phyloP scores from a whole-genome alignment of 2,888 invertebrate species.

The Hyalella azteca region DNA sequence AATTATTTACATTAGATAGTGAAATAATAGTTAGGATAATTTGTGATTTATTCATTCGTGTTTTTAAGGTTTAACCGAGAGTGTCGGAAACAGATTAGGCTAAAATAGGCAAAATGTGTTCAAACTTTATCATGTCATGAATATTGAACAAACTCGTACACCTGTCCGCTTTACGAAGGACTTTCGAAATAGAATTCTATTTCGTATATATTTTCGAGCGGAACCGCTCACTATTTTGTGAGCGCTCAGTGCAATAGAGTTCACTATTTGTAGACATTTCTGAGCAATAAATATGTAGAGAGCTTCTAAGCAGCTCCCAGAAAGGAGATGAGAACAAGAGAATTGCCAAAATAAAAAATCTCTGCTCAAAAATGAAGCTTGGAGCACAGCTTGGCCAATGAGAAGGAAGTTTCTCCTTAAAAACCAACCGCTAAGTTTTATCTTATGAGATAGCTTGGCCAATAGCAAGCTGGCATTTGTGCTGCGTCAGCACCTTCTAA shows the following conservation, averaged over 20 bases:
- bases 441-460: slow-evolving; percentile 18
- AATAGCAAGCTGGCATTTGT: slow-evolving; percentile 4
- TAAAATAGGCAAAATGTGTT: no score
- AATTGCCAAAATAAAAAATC: slow-evolving; percentile 9
- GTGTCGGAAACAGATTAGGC: no score
- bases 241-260: background rate
- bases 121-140: no score
- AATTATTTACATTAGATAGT: no score
- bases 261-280: slow-evolving; percentile 37
- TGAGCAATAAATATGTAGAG: slow-evolving; percentile 30
- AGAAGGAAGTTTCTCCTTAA: background rate
- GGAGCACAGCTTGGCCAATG: slow-evolving; percentile 32
- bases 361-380: slow-evolving; percentile 22
- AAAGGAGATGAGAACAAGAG: slow-evolving; percentile 34
- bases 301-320: slow-evolving; percentile 34
- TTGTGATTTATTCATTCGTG: no score
- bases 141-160: background rate
- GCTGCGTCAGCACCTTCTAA: slow-evolving; percentile 37
- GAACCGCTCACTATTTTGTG: slow-evolving; percentile 3
- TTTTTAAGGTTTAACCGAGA: no score
- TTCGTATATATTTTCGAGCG: background rate
- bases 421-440: slow-evolving; percentile 8
- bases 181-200: background rate
- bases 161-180: background rate
- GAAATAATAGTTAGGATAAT: no score